Evolutionary conservation across 2,797 vertebrate genomes (phyloP).

Genomic region (Melanogrammus aeglefinus): DNA sequence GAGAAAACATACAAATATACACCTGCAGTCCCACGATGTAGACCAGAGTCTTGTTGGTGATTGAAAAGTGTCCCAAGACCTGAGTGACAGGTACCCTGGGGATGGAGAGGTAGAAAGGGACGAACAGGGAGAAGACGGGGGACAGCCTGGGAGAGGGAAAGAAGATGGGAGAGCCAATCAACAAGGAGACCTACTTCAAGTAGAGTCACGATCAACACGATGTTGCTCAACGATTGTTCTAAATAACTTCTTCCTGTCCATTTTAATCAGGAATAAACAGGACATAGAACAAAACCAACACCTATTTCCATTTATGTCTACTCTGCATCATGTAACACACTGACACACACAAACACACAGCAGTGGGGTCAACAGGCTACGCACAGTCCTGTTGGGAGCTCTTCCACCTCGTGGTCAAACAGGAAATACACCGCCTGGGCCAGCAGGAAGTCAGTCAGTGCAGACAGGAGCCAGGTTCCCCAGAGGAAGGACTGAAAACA

Average conservation of each 20-base stretch:
- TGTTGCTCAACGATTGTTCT: neutral
- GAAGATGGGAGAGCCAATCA: neutral
- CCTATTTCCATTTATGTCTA: neutral
- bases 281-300: neutral
- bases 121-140: conserved; percentile 91
- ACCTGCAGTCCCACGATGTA: conserved; percentile 81
- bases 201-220: neutral
- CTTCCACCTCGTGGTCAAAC: conserved; percentile 81
- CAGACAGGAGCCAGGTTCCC: conserved; percentile 88
- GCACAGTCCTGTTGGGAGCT: conserved; percentile 89
- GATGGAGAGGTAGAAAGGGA: conserved; percentile 93
- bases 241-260: neutral
- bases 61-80: conserved; percentile 85
- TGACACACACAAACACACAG: neutral
- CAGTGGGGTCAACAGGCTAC: conserved; percentile 51
- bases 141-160: conserved; percentile 74
- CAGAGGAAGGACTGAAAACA: conserved; percentile 87
- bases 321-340: neutral
- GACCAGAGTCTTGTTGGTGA: conserved; percentile 96
- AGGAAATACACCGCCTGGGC: conserved; percentile 76
- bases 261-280: neutral
- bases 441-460: conserved; percentile 83
- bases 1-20: neutral
- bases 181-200: neutral
- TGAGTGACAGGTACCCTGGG: conserved; percentile 90